These are phyloP conservation scores for Amphiura filiformis DNA, from an alignment of 35 echinoderm and acorn worm genomes.

Conservation along the genomic window DNA sequence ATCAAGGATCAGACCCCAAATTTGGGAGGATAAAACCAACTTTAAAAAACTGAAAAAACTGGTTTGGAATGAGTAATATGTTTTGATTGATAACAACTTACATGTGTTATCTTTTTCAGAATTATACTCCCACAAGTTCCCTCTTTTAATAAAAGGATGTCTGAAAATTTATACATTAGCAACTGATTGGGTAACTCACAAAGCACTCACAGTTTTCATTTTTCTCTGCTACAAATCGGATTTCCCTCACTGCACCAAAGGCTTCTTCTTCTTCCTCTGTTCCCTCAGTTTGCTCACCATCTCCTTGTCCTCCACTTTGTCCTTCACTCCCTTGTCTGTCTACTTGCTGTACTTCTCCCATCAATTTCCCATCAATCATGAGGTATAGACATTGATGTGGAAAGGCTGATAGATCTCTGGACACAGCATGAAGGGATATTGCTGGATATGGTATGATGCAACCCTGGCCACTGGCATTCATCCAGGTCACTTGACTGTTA, in stretches of 20 bases:
- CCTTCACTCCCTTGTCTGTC: neutral
- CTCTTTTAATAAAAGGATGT: no score
- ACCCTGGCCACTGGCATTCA: slow-evolving; percentile 54
- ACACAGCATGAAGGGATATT: slow-evolving; percentile 92
- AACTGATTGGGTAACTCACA: no score
- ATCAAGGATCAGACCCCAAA: no score
- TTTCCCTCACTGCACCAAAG: slow-evolving; percentile 42
- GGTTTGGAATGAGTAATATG: no score
- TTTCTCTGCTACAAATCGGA: slow-evolving; percentile 65
- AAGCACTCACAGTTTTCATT: slow-evolving; percentile 53
- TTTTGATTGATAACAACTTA: no score
- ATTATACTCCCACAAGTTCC: no score
- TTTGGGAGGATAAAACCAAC: no score
- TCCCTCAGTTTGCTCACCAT: slow-evolving; percentile 13
- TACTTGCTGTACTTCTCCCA: slow-evolving; percentile 38
- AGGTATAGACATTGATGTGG: slow-evolving; percentile 97
- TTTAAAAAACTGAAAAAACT: no score
- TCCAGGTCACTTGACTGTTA: slow-evolving; percentile 80
- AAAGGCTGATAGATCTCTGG: slow-evolving; percentile 70
- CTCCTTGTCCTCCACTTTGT: neutral
- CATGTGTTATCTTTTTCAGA: no score
- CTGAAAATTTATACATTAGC: no score
- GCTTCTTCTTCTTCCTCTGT: slow-evolving; percentile 28
- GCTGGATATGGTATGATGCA: slow-evolving; percentile 77
- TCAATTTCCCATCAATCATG: slow-evolving; percentile 72